These are phyloP conservation scores for Azorinus chamasolen DNA, from an alignment of 2,888 invertebrate genomes.

Conservation along the genomic window DNA sequence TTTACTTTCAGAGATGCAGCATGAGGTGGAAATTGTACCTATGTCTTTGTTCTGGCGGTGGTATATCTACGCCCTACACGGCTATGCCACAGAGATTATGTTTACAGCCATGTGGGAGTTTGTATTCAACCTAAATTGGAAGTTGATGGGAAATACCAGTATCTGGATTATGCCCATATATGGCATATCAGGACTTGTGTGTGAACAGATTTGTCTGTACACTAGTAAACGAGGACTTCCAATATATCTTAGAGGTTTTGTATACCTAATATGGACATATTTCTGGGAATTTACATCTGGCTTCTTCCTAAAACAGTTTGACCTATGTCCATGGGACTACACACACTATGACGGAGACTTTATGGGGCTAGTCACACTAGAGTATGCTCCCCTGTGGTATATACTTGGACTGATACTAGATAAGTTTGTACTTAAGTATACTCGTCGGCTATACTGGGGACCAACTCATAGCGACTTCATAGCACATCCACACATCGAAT, in stretches of 20 bases:
- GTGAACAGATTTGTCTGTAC: conserved; percentile 85
- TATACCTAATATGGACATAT: conserved; percentile 87
- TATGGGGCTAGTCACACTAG: conserved; percentile 87
- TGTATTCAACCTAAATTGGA: conserved; percentile 85
- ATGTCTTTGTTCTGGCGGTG: conserved; percentile 78
- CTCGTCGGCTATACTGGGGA: conserved; percentile 77
- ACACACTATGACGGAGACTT: conserved; percentile 87
- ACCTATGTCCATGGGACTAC: conserved; percentile 88
- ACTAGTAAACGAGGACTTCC: conserved; percentile 80
- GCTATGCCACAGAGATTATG: conserved; percentile 86
- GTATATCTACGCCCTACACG: conserved; percentile 86
- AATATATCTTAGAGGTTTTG: conserved; percentile 84
- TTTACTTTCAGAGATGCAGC: too few relatives aligned
- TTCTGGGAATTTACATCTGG: conserved; percentile 87
- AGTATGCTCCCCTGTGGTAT: conserved; percentile 88
- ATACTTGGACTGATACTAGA: conserved; percentile 81
- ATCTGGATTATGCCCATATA: conserved; percentile 88
- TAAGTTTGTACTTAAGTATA: conserved; percentile 75
- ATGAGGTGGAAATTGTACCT: conserved; percentile 15
- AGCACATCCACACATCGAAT: not conserved
- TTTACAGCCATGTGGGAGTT: conserved; percentile 88
- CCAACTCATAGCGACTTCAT: conserved; percentile 43
- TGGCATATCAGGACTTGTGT: conserved; percentile 85
- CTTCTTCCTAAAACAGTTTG: conserved; percentile 86
- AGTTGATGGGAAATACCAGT: conserved; percentile 87